Base-by-base conservation (phyloP, 2,888 invertebrate genomes). In the Stenolophus ochropezus region DNA sequence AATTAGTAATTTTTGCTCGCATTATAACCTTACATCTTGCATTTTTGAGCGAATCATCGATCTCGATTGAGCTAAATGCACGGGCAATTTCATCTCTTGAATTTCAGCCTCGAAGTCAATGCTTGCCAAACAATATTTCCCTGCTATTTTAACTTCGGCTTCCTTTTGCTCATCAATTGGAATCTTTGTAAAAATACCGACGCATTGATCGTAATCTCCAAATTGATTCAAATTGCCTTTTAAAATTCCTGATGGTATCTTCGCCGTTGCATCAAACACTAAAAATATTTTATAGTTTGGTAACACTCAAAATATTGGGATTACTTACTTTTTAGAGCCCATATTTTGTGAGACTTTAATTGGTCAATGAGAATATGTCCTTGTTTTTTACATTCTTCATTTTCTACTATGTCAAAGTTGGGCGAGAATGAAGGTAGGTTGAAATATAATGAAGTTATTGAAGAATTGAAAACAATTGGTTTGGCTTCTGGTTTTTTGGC, bases 231-330 rank as follows among this genome's bases (percentile, higher is more conserved):
- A 91, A 87, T 94, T 94, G 83, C 94, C 94, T 85, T 93, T 93
- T 56, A 94, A 89, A 77, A 94, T 87, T 65, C 94, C 93, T 85
- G 94, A 92, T 85, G 93, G 92, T 76, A 94, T 91, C 87, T 94
- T 94, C n/a, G 93, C 94, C 33, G 93, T 92, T 27, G 94, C 91
- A 88, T 94, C 94, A 86, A 94, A 89, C 94, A 94, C 94, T 94
- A 90, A 86, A 91, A 89, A 88, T 82, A 87, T 86, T 81, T n/a
- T n/a, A n/a, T n/a, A n/a, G n/a, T n/a, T n/a, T n/a, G n/a, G n/a
- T n/a, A n/a, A n/a, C n/a, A 77, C 23, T 23, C 8, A 47, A 47
- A 20, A 18, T 42, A n/a, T 51, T 21, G 27, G n/a, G 18, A 21
- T 6, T 85, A 91, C 93, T 92, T 90, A 94, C 94, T 94, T 89